These are phyloP conservation scores for Cladopsammia gracilis DNA, from an alignment of 64 coral and sea anemone genomes.

Conservation along the genomic window DNA sequence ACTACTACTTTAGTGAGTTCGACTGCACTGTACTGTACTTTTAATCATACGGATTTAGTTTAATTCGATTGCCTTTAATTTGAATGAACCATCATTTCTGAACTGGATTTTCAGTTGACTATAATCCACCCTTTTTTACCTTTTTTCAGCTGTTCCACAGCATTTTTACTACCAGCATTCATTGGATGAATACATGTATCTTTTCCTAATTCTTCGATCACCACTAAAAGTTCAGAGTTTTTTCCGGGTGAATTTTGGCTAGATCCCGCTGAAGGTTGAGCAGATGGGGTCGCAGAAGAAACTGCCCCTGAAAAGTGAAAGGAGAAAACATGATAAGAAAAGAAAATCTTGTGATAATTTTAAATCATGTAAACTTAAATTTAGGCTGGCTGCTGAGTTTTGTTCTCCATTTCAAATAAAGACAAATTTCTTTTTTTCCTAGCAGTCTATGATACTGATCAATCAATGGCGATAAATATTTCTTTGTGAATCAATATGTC, in stretches of 20 bases:
- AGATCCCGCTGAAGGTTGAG: not conserved
- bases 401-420: not conserved
- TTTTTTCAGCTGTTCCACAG: conserved; percentile 92
- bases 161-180: conserved; percentile 98
- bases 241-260: conserved; percentile 71
- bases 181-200: conserved; percentile 86
- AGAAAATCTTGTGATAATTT: not conserved
- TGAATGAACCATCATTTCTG: not conserved
- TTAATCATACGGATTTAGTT: too few species aligned
- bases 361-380: not conserved
- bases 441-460: not conserved
- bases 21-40: too few species aligned
- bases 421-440: too few species aligned
- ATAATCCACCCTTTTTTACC: conserved; percentile 27
- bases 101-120: not conserved
- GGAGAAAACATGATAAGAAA: not conserved
- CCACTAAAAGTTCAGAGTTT: conserved; percentile 89
- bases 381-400: conserved; percentile 8
- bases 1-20: too few species aligned
- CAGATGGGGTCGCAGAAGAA: not conserved
- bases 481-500: conserved; percentile 12
- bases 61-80: too few species aligned
- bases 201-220: conserved; percentile 98
- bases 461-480: not conserved
- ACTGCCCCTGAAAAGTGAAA: not conserved